Percentiles rank a stretch among this genome's conserved stretches.
Conservation (phyloP, 2,797 vertebrate genomes). For the Anas acuta region DNA sequence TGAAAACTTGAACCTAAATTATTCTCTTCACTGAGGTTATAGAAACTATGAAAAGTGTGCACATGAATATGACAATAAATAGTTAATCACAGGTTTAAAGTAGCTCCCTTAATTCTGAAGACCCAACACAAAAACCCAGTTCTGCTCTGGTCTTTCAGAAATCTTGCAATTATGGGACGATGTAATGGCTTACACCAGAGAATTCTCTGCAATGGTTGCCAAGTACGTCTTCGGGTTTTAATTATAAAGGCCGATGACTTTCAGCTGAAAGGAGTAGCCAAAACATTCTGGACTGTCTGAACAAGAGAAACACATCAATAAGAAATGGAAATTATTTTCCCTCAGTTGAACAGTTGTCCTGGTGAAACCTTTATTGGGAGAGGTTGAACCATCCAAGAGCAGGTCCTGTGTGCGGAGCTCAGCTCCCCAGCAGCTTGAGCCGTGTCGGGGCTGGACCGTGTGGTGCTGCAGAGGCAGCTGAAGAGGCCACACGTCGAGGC, state of each 20-base stretch:
- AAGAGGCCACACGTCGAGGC: too few species aligned
- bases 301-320: not conserved
- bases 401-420: not conserved
- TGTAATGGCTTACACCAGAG: not conserved
- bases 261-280: not conserved
- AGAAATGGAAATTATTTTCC: not conserved
- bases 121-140: too few species aligned
- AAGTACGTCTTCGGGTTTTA: not conserved
- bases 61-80: not conserved
- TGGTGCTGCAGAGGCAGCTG: not conserved
- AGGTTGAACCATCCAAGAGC: not conserved
- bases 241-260: not conserved
- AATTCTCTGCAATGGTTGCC: not conserved
- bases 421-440: not conserved
- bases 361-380: not conserved
- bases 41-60: too few species aligned
- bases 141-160: too few species aligned
- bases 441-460: rapidly evolving
- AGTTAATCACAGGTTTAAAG: not conserved
- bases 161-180: not conserved
- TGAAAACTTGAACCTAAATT: not conserved
- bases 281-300: not conserved
- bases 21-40: too few species aligned
- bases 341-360: not conserved
- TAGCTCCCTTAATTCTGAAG: not conserved